Evolutionary conservation across 2,113 vertebrate species (phyloP).

Genomic region (Cheirogaleus medius): DNA sequence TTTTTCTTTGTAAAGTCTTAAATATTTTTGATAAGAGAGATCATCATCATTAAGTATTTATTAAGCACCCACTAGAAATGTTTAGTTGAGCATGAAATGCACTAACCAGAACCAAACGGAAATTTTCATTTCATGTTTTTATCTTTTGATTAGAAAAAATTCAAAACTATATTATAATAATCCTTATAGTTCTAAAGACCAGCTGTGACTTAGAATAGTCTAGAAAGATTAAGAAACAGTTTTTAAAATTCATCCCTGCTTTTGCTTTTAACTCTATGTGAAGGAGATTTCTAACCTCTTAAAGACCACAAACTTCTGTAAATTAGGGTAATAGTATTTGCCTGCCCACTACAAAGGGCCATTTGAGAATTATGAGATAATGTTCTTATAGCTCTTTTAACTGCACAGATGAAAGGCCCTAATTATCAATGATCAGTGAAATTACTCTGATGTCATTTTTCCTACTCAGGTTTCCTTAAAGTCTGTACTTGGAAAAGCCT

Average conservation of each 20-base stretch:
- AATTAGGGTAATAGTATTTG: slow-evolving; percentile 53
- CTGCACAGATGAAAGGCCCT: slow-evolving; percentile 54
- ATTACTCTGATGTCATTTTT: slow-evolving; percentile 57
- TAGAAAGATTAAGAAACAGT: slow-evolving; percentile 39
- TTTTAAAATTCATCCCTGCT: slow-evolving; percentile 37
- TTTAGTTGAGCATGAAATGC: slow-evolving; percentile 18
- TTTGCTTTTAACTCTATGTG: slow-evolving; percentile 50
- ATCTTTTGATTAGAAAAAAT: slow-evolving; percentile 12
- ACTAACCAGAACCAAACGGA: slow-evolving; percentile 16
- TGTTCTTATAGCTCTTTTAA: slow-evolving; percentile 48
- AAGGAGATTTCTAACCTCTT: slow-evolving; percentile 38
- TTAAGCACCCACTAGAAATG: slow-evolving; percentile 6
- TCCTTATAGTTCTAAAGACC: background rate
- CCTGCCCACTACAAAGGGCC: slow-evolving; percentile 32
- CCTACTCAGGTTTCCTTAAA: slow-evolving; percentile 45
- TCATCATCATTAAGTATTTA: background rate
- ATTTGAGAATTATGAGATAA: slow-evolving; percentile 68
- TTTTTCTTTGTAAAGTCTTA: background rate
- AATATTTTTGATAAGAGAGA: background rate
- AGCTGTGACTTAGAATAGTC: background rate
- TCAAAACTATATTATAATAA: slow-evolving; percentile 9
- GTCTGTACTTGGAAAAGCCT: slow-evolving; percentile 24
- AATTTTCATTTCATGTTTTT: slow-evolving; percentile 30
- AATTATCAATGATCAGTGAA: slow-evolving; percentile 59
- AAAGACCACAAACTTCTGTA: slow-evolving; percentile 35